Evolutionary conservation across 2,888 invertebrate species (phyloP).

Genomic region (Tridacna crocea): DNA sequence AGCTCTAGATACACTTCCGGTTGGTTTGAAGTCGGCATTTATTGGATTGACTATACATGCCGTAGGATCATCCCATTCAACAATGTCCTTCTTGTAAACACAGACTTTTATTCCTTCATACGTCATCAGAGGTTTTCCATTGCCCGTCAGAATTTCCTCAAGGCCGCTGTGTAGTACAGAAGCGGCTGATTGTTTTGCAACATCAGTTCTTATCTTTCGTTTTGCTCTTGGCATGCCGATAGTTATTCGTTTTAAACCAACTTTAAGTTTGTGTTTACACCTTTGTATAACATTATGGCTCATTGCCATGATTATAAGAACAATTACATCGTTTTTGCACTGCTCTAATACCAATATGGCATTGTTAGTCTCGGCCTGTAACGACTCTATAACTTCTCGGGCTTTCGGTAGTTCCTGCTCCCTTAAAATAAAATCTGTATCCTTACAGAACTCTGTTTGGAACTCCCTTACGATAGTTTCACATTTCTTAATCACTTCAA

Average conservation of each 20-base stretch:
- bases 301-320: not conserved
- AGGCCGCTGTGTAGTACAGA: not conserved
- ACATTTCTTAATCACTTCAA: too few species aligned
- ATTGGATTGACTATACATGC: slow-evolving; percentile 8
- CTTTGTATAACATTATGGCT: not conserved
- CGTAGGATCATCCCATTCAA: not conserved
- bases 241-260: not conserved
- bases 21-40: not conserved
- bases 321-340: too few species aligned
- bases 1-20: not conserved
- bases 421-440: too few species aligned
- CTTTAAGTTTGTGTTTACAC: not conserved
- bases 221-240: not conserved
- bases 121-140: not conserved
- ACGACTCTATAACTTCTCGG: too few species aligned
- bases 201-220: not conserved
- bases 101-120: slow-evolving; percentile 5
- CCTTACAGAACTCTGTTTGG: too few species aligned
- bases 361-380: too few species aligned
- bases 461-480: too few species aligned
- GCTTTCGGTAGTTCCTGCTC: too few species aligned
- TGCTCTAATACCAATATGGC: too few species aligned
- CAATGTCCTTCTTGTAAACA: not conserved
- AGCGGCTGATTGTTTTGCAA: not conserved
- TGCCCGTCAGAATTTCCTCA: not conserved